Base-by-base conservation (phyloP, 1,140 invertebrate species). In the Drosophila triauraria region DNA sequence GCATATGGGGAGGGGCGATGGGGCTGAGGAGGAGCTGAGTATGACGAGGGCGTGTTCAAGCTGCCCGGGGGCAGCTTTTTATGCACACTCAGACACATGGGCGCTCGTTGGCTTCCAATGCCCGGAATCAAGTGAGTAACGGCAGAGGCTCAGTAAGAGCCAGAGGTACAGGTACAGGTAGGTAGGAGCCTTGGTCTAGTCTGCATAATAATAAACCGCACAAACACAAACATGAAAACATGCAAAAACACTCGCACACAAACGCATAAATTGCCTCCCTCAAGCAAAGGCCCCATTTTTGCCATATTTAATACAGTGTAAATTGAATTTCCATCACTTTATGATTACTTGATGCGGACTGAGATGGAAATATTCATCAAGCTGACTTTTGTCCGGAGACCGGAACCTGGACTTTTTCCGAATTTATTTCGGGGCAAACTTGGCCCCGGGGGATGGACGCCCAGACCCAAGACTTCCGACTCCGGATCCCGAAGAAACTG, bases 251-350 rank as follows among this genome's bases (percentile, higher is more conserved):
- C 65, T 87, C 57, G 64, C 58, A 79, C 75, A 43, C 60, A 69
- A 46, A 72, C 59, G 62, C 46, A 64, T 63, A 90, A 80, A 88
- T 83, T 90, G 81, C 62, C 65, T 53, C 51, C 61, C 38, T 43
- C 38, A 43, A 47, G 46, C 51, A 48, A 38, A 7, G 27, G 20
- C 53, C 15, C 75, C 70, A 67, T 69, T 63, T 72, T 79, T 88
- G 78, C 78, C 78, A 79, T 82, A 90, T 85, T 90, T 88, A 88
- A 88, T 88, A 78, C 78, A 76, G 85, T 88, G 85, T 79, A 88
- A 88, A 88, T 88, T 88, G 85, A 88, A 88, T 88, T 88, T 88
- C 85, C 85, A 88, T 88, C 85, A 88, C 85, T 88, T 88, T 88
- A 88, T 88, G 85, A 88, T 90, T 88, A 85, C 85, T 88, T 88